These are phyloP conservation scores for Menura novaehollandiae DNA, from an alignment of 2,113 vertebrate species.

Conservation along the genomic window DNA sequence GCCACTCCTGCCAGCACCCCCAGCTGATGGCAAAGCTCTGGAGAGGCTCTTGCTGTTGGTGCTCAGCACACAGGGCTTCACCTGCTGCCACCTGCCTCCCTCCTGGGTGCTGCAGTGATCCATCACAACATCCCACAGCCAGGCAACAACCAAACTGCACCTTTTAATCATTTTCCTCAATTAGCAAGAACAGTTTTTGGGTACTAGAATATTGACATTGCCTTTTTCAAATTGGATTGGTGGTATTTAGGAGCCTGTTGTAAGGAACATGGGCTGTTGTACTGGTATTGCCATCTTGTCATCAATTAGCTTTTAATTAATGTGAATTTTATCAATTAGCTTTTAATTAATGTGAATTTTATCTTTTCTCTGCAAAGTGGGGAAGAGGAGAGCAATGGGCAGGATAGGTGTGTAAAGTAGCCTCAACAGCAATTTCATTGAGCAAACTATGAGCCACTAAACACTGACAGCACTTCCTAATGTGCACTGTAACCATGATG, in stretches of 20 bases:
- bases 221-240: background rate
- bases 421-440: background rate
- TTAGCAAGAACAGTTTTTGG: background rate
- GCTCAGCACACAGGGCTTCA: background rate
- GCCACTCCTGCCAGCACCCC: background rate
- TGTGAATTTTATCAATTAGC: background rate
- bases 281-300: background rate
- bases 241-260: background rate
- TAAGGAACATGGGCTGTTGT: background rate
- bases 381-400: background rate
- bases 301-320: slow-evolving; percentile 2
- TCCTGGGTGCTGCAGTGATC: background rate
- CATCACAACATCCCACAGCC: background rate
- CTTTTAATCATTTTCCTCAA: background rate
- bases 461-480: background rate
- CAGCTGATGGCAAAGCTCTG: background rate
- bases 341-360: background rate
- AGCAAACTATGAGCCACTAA: background rate
- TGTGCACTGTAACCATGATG: background rate
- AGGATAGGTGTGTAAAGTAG: background rate
- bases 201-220: background rate
- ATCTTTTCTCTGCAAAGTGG: background rate
- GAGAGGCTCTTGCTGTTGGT: background rate
- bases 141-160: background rate
- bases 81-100: accelerated